Base-by-base conservation (phyloP, 2,888 invertebrate species). In the Nymphalis c-album region DNA sequence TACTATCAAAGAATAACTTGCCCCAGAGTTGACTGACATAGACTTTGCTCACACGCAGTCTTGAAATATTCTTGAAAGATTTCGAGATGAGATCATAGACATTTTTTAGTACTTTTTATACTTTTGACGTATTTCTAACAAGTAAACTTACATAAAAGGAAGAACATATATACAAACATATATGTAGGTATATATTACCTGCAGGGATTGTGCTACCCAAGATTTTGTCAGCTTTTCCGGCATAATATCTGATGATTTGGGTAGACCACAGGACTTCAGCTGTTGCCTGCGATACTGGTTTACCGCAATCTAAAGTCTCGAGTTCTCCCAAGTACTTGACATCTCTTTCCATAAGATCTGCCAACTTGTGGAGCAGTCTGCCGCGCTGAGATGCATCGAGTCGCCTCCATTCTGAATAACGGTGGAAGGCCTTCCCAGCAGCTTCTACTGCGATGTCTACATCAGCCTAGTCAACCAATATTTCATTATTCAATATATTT, bases 251-350 rank as follows among this genome's bases (percentile, higher is more conserved):
- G 7, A 97, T 78, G 50, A 94, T 94, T 63, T 93, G 93, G 0
- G 95, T 92, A 20, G 94, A 91, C 72, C 91, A 90, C 6, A 93
- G 93, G 0, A 97, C 86, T 82, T 97, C 97, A 53, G 94, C 95
- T 68, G 93, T 93, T 0, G 97, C 94, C 72, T 93, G 89, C 26
- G 94, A 89, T 77, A 95, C 98, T 0, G 98, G 98, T 82, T 98
- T 98, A 0, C 98, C 98, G 85, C 98, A 98, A 85, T 99, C 98
- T 73, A 98, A 84, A 0, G 98, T 98, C 90, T 99, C 99, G 75
- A 99, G 92, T 79, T 97, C 96, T 10, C 97, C 96, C 69, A 98
- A 83, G 70, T 96, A 94, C n/a, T 94, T 88, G 47, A 93, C 91
- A 78, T 98, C 97, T 31, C 96, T 93, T 75, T 96, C 94, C 65